Evolutionary conservation across 64 coral and sea anemone species (phyloP).

Genomic region (Exaiptasia diaphana): DNA sequence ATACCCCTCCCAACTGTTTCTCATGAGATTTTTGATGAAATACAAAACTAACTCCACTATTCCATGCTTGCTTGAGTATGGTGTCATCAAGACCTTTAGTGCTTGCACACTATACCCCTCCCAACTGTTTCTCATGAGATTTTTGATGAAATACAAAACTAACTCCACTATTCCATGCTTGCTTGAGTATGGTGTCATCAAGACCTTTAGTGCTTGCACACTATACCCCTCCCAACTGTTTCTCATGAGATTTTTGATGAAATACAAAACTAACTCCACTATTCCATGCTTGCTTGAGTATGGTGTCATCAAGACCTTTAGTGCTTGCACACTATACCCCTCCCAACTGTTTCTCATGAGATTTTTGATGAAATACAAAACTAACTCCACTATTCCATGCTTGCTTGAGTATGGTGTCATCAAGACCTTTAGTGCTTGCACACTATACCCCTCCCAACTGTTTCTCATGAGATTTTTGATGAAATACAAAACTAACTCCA

Average conservation of each 20-base stretch:
- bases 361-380: slow-evolving; percentile 96
- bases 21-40: slow-evolving; percentile 96
- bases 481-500: slow-evolving; percentile 92
- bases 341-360: slow-evolving; percentile 92
- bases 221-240: slow-evolving; percentile 87
- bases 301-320: slow-evolving; percentile 69
- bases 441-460: slow-evolving; percentile 83
- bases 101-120: slow-evolving; percentile 65
- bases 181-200: slow-evolving; percentile 76
- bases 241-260: slow-evolving; percentile 92
- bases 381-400: slow-evolving; percentile 82
- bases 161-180: slow-evolving; percentile 78
- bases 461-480: slow-evolving; percentile 94
- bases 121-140: slow-evolving; percentile 93
- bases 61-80: slow-evolving; percentile 79
- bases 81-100: slow-evolving; percentile 75
- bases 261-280: slow-evolving; percentile 92
- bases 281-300: slow-evolving; percentile 82
- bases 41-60: slow-evolving; percentile 85
- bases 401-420: slow-evolving; percentile 74
- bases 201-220: slow-evolving; percentile 71
- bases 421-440: slow-evolving; percentile 68
- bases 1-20: slow-evolving; percentile 85
- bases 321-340: slow-evolving; percentile 64
- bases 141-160: slow-evolving; percentile 96